These are phyloP conservation scores for Ophioderma brevispina DNA, from an alignment of 35 echinoderm and acorn worm genomes.

Conservation along the genomic window DNA sequence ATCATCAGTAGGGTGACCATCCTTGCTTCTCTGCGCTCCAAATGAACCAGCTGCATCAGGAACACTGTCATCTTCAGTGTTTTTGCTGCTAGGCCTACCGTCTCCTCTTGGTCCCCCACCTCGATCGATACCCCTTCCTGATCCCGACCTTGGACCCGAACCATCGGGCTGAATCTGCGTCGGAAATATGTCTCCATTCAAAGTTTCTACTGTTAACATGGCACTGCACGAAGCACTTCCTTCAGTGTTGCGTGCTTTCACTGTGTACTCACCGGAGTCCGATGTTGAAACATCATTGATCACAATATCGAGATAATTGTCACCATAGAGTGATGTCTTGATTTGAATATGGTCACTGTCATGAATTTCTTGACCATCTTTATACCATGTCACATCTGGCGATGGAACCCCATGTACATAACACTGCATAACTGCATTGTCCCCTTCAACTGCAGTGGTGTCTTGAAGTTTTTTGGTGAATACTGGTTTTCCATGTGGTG, in stretches of 20 bases:
- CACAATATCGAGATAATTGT: slow-evolving; percentile 57
- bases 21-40: not conserved
- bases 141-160: not conserved
- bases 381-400: slow-evolving; percentile 82
- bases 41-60: not conserved
- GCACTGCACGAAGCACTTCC: slow-evolving; percentile 49
- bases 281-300: slow-evolving; percentile 39
- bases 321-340: slow-evolving; percentile 42
- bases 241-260: slow-evolving; percentile 52
- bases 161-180: not conserved
- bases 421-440: slow-evolving; percentile 74
- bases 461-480: slow-evolving; percentile 71
- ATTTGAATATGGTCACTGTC: slow-evolving; percentile 39
- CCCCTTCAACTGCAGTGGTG: slow-evolving; percentile 77
- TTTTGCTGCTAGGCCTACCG: not conserved
- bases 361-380: slow-evolving; percentile 63
- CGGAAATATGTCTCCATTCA: not conserved
- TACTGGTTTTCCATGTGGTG: slow-evolving; percentile 23
- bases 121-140: not conserved
- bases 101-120: not conserved
- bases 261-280: slow-evolving; percentile 64
- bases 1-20: not conserved
- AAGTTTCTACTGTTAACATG: slow-evolving; percentile 52
- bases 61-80: not conserved
- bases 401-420: slow-evolving; percentile 68